Percentiles rank a stretch among this genome's conserved stretches.
Evolutionary conservation across 2,113 vertebrate genomes (phyloP).

Genomic region (Plecturocebus donacophilus): DNA sequence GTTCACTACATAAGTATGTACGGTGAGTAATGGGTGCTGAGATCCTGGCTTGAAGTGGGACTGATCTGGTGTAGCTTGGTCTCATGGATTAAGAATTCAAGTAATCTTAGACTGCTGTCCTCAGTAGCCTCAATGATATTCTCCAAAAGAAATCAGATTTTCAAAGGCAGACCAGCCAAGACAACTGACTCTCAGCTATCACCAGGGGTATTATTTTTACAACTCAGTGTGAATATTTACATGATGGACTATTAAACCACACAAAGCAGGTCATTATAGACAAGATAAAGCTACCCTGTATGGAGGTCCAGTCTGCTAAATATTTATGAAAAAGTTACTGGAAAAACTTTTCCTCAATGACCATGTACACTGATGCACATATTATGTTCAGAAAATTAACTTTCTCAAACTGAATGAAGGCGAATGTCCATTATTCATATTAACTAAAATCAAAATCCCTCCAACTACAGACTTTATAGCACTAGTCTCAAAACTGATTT

Average conservation of each 20-base stretch:
- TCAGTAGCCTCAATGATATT: neutral
- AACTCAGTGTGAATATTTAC: slow-evolving; percentile 29
- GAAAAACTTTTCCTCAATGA: neutral
- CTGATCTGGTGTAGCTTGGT: neutral
- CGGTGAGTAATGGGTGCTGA: neutral
- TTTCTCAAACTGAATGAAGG: slow-evolving; percentile 26
- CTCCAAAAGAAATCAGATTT: slow-evolving; percentile 15
- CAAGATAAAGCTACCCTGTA: neutral
- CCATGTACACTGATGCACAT: neutral
- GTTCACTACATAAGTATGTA: neutral
- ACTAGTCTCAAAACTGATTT: slow-evolving; percentile 6
- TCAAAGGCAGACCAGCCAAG: neutral
- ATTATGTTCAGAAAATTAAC: slow-evolving; percentile 32
- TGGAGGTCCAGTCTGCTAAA: neutral
- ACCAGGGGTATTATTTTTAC: neutral
- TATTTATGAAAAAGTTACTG: slow-evolving; percentile 46
- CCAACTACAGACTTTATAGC: slow-evolving; percentile 26
- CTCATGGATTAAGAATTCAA: neutral
- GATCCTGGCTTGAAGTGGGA: neutral
- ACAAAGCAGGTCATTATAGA: slow-evolving; percentile 28
- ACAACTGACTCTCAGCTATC: slow-evolving; percentile 18
- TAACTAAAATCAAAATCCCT: slow-evolving; percentile 55
- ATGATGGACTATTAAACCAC: neutral
- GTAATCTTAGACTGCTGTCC: neutral
- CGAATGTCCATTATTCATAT: slow-evolving; percentile 42